A percentile compares a stretch with the other conserved stretches of the same genome.
Evolutionary conservation across 2,888 invertebrate species (phyloP).

Genomic region (Andrena hattorfiana): DNA sequence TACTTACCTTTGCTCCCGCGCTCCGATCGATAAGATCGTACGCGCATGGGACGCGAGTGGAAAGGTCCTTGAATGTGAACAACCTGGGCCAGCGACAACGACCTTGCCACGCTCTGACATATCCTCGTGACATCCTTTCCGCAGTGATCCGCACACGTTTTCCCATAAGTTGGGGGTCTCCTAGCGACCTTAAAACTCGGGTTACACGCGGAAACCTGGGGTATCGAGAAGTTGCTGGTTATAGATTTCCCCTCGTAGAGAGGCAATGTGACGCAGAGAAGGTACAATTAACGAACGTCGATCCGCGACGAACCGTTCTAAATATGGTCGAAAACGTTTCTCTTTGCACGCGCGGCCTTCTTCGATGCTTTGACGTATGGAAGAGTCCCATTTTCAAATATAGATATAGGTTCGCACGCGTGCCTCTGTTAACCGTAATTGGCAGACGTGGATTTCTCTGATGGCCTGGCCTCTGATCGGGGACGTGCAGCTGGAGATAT

Average conservation of each 20-base stretch:
- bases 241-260: not conserved
- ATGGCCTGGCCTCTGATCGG: no score
- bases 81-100: slow-evolving; percentile 52
- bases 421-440: slow-evolving; percentile 21
- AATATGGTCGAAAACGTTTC: slow-evolving; percentile 44
- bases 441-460: not conserved
- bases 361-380: not conserved
- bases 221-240: not conserved
- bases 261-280: not conserved
- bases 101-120: slow-evolving; percentile 57
- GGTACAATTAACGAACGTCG: slow-evolving; percentile 6
- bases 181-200: slow-evolving; percentile 34
- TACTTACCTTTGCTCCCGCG: slow-evolving; percentile 52
- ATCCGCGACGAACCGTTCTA: slow-evolving; percentile 6
- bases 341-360: slow-evolving; percentile 13
- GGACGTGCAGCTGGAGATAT: no score
- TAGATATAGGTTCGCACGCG: slow-evolving; percentile 14
- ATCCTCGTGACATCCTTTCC: slow-evolving; percentile 57
- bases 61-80: slow-evolving; percentile 63
- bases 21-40: slow-evolving; percentile 36
- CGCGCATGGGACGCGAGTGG: slow-evolving; percentile 26
- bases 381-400: slow-evolving; percentile 14
- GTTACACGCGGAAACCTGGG: slow-evolving; percentile 7
- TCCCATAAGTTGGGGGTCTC: not conserved
- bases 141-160: slow-evolving; percentile 24